Base-by-base conservation (phyloP, 2,113 vertebrate genomes). In the Dasyornis broadbenti region DNA sequence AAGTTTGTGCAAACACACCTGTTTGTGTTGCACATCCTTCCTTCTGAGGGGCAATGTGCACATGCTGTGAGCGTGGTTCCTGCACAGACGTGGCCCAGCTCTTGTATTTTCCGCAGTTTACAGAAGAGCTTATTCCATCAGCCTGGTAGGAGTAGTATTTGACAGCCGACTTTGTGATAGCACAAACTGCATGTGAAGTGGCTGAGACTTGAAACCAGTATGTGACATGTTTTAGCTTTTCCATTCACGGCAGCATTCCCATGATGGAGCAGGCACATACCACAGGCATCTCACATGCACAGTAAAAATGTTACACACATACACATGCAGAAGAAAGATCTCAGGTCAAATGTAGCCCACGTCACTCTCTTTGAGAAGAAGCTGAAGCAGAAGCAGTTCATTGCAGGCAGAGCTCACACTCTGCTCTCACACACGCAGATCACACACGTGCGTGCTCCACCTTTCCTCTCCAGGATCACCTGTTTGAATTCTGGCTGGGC, bases 31-130 rank as follows among this genome's bases (percentile, higher is more conserved):
- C 83, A 37, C 28, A 11, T 54, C 61, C 42, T 77, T 86, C 64
- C 87, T 95, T 53, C 18, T 7, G 54, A 91, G n/a, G 70, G 52
- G 69, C 70, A 65, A 11, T 1, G 2, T 26, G 78, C 47, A 14
- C 53, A 2, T 4, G 13, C 6, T 70, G 85, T 72, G 42, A 90
- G 83, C 0, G 0, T 83, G 75, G n/a, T 7, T 92, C 45, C 53
- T 91, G 81, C 69, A 13, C 52, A 44, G 68, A 3, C 37, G 14
- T 0, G 3, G 79, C 85, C 64, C 50, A 14, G 0, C 61, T 68
- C 88, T 81, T 2, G 5, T 84, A 44, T 81, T 96, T 92, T 91
- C 82, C 80, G 90, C 56, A 35, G 71, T 91, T 94, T 95, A 72
- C 78, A 15, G 66, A 40, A 13, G 39, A 35, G 79, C 52, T 88